Evolutionary conservation across 1,140 invertebrate species (phyloP), one percentile per base, ranked within the genome.

Genomic region (Cyphomyrmex costatus): DNA sequence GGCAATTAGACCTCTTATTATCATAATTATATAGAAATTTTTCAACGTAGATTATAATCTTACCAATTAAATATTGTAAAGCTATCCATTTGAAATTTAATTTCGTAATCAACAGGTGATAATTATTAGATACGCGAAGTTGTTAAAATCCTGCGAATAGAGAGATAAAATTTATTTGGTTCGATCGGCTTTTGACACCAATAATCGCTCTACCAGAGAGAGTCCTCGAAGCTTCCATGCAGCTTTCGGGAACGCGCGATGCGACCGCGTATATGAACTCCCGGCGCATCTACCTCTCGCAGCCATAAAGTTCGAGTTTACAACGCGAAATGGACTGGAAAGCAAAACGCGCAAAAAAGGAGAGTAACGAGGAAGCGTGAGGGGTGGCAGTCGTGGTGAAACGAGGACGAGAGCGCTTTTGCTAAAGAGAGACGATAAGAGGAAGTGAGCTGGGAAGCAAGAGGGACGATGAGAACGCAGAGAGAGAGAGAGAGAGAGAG

Each of bases 301-400:
- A 91, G 92, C 92, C 93, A 95, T 94, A 93, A 94, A 95, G 92
- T 93, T 95, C 90, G 90, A 94, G 92, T 93, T 94, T 94, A 94
- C 93, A 94, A 92, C 91, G 92, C 86, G 93, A 95, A 95, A 95
- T 95, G 94, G 94, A 94, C 92, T 93, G 94, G 92, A 94, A 95
- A 93, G 91, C 91, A 92, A 93, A 93, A 92, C 89, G 93, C 74
- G 88, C 79, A 89, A 90, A 86, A 86, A 87, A 91, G 73, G 78
- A 86, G 86, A 85, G 85, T 88, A 90, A 88, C 82, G 90, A 92
- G 92, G 89, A 90, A 92, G 89, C 88, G 79, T 71, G 87, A 68
- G 88, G 78, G 68, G 33, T 82, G 78, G 77, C 30, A 46, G 53
- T 71, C 30, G 46, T 42, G 87, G 88, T 88, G 88, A 85, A 90